Evolutionary conservation across 2,888 invertebrate species (phyloP).

Genomic region (Aethes cnicana): DNA sequence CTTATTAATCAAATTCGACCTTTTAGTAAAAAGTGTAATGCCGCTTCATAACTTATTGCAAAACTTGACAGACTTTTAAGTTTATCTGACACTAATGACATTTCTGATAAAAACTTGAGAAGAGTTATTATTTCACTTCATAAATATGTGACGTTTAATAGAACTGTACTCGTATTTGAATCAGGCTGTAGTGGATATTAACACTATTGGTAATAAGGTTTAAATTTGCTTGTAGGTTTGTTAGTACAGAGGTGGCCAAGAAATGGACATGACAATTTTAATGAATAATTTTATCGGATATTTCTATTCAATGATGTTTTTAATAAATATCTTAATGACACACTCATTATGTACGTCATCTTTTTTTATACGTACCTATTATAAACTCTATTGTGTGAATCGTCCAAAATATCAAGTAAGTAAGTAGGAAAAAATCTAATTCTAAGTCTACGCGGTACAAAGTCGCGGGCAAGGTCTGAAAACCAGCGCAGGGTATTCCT

Average conservation of each 20-base stretch:
- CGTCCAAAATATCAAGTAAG: too few species aligned
- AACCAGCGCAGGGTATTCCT: too few species aligned
- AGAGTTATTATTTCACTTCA: slow-evolving; percentile 16
- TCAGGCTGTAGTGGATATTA: neutral
- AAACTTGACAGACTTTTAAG: slow-evolving; percentile 20
- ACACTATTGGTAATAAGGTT: neutral
- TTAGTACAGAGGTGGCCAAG: neutral
- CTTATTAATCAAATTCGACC: too few species aligned
- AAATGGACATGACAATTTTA: neutral
- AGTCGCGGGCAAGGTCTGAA: too few species aligned
- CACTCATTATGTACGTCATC: too few species aligned
- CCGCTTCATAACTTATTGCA: slow-evolving; percentile 10
- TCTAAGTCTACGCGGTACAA: too few species aligned
- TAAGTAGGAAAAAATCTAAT: too few species aligned
- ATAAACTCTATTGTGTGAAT: too few species aligned
- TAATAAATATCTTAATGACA: too few species aligned
- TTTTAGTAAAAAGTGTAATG: slow-evolving; percentile 14
- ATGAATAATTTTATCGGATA: neutral
- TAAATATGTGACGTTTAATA: slow-evolving; percentile 17
- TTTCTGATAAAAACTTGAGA: slow-evolving; percentile 15
- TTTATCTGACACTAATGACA: slow-evolving; percentile 18
- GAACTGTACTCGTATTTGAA: neutral
- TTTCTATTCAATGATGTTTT: too few species aligned
- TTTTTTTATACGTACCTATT: too few species aligned
- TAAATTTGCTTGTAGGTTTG: slow-evolving; percentile 19